Base-by-base conservation (phyloP, 1,140 invertebrate species). In the Amyelois transitella region DNA sequence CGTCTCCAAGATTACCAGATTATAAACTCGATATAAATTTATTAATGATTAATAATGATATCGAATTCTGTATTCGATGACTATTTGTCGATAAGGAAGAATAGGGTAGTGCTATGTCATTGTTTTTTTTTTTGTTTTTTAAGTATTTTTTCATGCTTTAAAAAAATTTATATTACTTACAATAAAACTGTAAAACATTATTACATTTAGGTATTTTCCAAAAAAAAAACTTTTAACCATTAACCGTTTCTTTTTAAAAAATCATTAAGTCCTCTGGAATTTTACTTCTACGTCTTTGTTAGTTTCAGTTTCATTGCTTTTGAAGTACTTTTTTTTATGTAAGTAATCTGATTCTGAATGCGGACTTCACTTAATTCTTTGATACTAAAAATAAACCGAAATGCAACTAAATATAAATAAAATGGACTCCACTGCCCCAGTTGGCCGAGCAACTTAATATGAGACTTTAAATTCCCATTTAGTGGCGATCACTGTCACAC, bases 11-110 rank as follows among this genome's bases (percentile, higher is more conserved):
- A 81, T 82, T 69, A 73, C 28, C 60, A 72, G 81, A 85, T 81
- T 81, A 70, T 72, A 74, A 38, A 77, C 64, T 68, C 69, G 60
- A 78, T 79, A 85, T 81, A 83, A 80, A 79, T 83, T 86, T 81
- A 77, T 78, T 81, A 84, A 77, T 83, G 80, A 86, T 84, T 83
- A 81, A 85, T 77, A 79, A 76, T 82, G 66, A 77, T 83, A 79
- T 86, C 69, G 67, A 72, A 56, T 78, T 75, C 68, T 63, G 32
- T 14, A 38, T 38, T 38, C 32, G 32, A 38, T 38, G 32, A 14
- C 12, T 38, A 38, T 38, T 38, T 38, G 17, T 38, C 32, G 32
- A 38, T 38, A 38, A 38, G 2, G 17, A 1, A 14, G 32, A 38
- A 38, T 38, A 38, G 32, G 7, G 28, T 10, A 4, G 32, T 8